These are phyloP conservation scores for Parasteatoda tepidariorum DNA, from an alignment of 1,140 invertebrate species.

Conservation along the genomic window DNA sequence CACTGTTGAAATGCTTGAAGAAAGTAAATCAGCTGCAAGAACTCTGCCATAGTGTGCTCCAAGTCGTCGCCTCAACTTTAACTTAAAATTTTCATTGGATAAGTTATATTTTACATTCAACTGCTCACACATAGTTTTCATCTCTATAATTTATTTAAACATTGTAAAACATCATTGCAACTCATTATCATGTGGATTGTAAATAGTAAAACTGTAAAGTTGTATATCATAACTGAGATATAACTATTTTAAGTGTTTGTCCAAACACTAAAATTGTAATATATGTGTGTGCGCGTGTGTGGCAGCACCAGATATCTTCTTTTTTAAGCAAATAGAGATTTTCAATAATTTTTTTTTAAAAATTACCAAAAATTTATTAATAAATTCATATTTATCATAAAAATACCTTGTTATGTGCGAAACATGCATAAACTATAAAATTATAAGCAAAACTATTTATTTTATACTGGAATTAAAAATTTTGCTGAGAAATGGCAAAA, in stretches of 20 bases:
- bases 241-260: constrained; percentile 3
- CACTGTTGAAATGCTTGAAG: not conserved
- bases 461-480: too few species aligned
- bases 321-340: too few species aligned
- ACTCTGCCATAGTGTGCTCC: not conserved
- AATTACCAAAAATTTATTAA: too few species aligned
- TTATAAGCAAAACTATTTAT: too few species aligned
- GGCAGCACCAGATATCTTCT: too few species aligned
- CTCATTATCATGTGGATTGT: constrained; percentile 16
- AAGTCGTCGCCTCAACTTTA: not conserved
- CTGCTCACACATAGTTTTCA: not conserved
- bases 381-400: too few species aligned
- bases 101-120: not conserved
- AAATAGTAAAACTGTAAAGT: constrained; percentile 29
- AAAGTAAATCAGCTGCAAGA: not conserved
- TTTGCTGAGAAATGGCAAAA: too few species aligned
- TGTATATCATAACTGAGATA: constrained; percentile 7
- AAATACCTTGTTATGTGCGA: too few species aligned
- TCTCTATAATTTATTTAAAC: constrained; percentile 38
- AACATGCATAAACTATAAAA: too few species aligned
- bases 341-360: too few species aligned
- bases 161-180: constrained; percentile 25
- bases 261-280: not conserved
- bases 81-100: not conserved
- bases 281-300: not conserved